These are phyloP conservation scores for Rhizoglyphus robini DNA, from an alignment of 1,140 invertebrate genomes.

Conservation along the genomic window DNA sequence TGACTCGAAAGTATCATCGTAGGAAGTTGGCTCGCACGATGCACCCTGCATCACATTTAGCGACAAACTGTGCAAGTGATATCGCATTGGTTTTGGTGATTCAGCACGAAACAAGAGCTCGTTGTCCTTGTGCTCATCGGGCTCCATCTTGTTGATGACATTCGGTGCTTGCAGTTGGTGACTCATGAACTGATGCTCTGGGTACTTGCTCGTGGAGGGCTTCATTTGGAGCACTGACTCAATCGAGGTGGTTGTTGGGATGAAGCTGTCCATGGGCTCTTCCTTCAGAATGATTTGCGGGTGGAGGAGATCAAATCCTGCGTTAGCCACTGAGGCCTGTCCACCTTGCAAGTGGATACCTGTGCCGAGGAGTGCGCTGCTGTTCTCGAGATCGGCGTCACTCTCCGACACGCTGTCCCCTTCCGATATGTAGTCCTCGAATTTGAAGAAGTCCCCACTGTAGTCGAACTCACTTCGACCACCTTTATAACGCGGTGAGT, in stretches of 20 bases:
- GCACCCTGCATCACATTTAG: neutral
- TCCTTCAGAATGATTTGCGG: neutral
- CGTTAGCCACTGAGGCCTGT: neutral
- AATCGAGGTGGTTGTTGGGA: neutral
- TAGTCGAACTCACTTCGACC: constrained; percentile 30
- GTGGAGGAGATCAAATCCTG: neutral
- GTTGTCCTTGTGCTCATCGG: neutral
- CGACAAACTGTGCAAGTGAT: constrained; percentile 3
- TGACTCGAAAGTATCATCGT: constrained; percentile 1
- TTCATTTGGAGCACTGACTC: neutral
- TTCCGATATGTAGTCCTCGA: constrained; percentile 11
- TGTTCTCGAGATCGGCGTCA: neutral
- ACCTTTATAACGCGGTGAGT: constrained; percentile 45
- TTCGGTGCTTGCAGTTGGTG: neutral
- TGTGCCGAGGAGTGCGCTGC: no score
- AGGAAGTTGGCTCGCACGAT: neutral
- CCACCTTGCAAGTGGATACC: no score
- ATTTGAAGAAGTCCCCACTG: neutral
- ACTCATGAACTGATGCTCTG: neutral
- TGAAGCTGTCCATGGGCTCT: constrained; percentile 1
- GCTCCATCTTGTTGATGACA: neutral
- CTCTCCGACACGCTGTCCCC: neutral
- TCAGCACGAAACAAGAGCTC: neutral
- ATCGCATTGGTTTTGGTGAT: neutral
- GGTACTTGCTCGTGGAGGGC: neutral